Conservation (phyloP, 2,113 vertebrate genomes). For the Halichoerus grypus region DNA sequence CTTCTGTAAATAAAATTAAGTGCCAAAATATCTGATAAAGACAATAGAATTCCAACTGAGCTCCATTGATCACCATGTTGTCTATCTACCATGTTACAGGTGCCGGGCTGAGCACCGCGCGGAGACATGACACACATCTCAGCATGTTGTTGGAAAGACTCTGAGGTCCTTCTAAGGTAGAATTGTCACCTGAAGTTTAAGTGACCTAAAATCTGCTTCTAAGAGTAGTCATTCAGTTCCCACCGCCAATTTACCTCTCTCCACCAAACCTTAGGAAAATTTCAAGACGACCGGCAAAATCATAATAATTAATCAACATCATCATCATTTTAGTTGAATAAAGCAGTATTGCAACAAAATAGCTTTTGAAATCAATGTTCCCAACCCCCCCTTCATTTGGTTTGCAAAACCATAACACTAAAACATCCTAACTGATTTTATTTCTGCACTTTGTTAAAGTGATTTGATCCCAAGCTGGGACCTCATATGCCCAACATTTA, state of each 20-base stretch:
- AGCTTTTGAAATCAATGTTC: background rate
- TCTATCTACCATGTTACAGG: background rate
- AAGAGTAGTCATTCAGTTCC: background rate
- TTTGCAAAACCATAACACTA: constrained; percentile 55
- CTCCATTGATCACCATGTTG: fast-evolving
- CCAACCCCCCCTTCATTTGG: background rate
- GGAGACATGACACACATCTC: fast-evolving
- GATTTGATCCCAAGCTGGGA: constrained; percentile 76
- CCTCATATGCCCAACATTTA: constrained; percentile 66
- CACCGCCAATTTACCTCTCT: background rate
- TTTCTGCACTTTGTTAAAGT: constrained; percentile 75
- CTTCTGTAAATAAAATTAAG: too few relatives aligned
- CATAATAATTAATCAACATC: background rate
- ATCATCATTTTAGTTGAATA: constrained; percentile 48
- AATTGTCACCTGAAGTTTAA: background rate
- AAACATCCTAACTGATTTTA: constrained; percentile 78
- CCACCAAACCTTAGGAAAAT: constrained; percentile 57
- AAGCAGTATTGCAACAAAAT: constrained; percentile 70
- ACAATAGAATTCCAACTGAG: fast-evolving
- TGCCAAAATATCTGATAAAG: background rate
- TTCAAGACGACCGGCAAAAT: constrained; percentile 69
- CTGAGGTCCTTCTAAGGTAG: background rate
- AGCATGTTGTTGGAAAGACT: background rate
- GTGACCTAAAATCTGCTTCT: background rate
- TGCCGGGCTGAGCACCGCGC: fast-evolving